Evolutionary conservation across 1,140 invertebrate species (phyloP).

Genomic region (Conopomorpha cramerella): DNA sequence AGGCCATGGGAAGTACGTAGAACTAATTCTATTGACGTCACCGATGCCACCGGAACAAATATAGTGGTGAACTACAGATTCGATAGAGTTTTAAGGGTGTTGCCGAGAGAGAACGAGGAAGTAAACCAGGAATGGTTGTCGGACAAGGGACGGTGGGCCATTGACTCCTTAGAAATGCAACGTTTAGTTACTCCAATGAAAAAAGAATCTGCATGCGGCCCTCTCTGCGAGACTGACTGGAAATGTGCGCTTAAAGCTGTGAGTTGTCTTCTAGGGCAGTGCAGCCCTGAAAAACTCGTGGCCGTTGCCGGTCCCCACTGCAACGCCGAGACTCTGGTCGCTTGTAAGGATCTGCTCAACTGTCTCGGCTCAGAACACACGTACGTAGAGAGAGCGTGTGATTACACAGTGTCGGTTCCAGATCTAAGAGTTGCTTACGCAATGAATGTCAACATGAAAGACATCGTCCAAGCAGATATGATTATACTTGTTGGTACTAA

Average conservation of each 20-base stretch:
- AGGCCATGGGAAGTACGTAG: slow-evolving; percentile 67
- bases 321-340: slow-evolving; percentile 71
- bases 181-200: slow-evolving; percentile 72
- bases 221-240: slow-evolving; percentile 67
- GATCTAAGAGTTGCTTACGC: slow-evolving; percentile 37
- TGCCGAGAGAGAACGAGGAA: slow-evolving; percentile 75
- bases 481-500: slow-evolving; percentile 77
- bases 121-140: slow-evolving; percentile 83
- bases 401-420: slow-evolving; percentile 12
- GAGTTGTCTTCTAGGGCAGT: slow-evolving; percentile 36
- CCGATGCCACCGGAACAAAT: slow-evolving; percentile 78
- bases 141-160: slow-evolving; percentile 78
- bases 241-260: slow-evolving; percentile 64
- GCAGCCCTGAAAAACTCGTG: slow-evolving; percentile 45
- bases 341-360: slow-evolving; percentile 75
- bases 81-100: slow-evolving; percentile 72
- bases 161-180: slow-evolving; percentile 78
- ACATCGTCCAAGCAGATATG: slow-evolving; percentile 70
- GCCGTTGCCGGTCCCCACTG: slow-evolving; percentile 70
- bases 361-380: slow-evolving; percentile 64
- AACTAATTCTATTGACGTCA: slow-evolving; percentile 74
- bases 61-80: slow-evolving; percentile 72
- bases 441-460: slow-evolving; percentile 37
- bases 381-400: slow-evolving; percentile 25
- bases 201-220: slow-evolving; percentile 49